Evolutionary conservation across 2,888 invertebrate species (phyloP).

Genomic region (Idaea straminata): DNA sequence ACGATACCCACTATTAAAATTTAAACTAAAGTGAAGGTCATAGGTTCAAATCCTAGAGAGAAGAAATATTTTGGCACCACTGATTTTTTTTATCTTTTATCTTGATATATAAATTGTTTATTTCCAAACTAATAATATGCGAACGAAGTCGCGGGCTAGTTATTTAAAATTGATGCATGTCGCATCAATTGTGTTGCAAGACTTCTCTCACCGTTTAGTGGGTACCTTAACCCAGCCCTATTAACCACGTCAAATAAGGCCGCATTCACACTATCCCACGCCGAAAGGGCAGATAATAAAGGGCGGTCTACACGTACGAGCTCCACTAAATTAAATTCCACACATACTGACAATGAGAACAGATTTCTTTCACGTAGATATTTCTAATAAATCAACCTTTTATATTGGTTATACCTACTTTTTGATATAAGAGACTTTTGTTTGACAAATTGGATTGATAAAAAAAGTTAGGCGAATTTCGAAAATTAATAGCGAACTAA

Average conservation of each 20-base stretch:
- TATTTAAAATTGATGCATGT: too few relatives aligned
- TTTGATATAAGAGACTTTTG: not conserved
- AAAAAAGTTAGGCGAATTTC: not conserved
- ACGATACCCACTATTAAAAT: too few relatives aligned
- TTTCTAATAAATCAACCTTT: constrained; percentile 5
- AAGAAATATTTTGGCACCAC: too few relatives aligned
- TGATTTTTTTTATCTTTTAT: too few relatives aligned
- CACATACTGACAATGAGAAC: constrained; percentile 28
- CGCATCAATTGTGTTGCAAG: not conserved
- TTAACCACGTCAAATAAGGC: constrained; percentile 2
- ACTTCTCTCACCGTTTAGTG: not conserved
- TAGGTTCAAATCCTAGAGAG: too few relatives aligned
- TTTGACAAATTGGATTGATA: not conserved
- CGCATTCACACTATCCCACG: constrained; percentile 3
- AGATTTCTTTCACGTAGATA: constrained; percentile 30
- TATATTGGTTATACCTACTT: not conserved
- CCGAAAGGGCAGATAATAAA: constrained; percentile 9
- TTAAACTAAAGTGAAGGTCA: too few relatives aligned
- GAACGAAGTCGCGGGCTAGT: too few relatives aligned
- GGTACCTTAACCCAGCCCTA: not conserved
- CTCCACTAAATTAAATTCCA: constrained; percentile 34
- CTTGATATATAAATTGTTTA: too few relatives aligned
- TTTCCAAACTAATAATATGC: too few relatives aligned
- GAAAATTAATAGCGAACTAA: too few relatives aligned
- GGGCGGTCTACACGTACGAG: constrained; percentile 16